phyloP scores from a whole-genome alignment of 2,113 vertebrate species.

The Condylura cristata region DNA sequence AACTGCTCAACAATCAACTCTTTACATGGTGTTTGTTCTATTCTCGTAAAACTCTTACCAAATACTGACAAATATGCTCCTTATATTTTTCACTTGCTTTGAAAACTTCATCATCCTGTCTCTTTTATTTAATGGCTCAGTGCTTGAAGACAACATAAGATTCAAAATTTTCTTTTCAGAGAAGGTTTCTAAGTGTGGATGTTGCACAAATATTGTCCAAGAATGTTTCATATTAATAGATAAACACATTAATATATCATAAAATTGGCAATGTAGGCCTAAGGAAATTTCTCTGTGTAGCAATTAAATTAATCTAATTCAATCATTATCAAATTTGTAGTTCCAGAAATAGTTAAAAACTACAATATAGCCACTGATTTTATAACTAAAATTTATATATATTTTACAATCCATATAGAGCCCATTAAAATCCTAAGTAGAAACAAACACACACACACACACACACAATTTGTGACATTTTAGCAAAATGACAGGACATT shows the following conservation, averaged over 20 bases:
- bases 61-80: neutral
- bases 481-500: neutral
- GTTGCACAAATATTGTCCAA: neutral
- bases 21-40: neutral
- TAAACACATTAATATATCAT: neutral
- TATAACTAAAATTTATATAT: neutral
- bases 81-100: slow-evolving; percentile 22
- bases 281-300: neutral
- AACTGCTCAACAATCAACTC: neutral
- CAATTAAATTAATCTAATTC: neutral
- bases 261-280: neutral
- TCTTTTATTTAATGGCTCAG: neutral
- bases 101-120: neutral
- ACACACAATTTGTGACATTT: neutral
- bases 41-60: slow-evolving; percentile 36
- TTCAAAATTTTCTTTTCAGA: neutral
- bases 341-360: neutral
- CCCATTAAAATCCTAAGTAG: neutral
- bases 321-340: neutral
- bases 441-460: neutral
- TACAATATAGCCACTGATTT: neutral
- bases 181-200: neutral
- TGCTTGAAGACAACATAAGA: neutral
- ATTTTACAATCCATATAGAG: neutral
- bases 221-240: neutral